Evolutionary conservation across 2,888 invertebrate species (phyloP).

Genomic region (Thera obeliscata): DNA sequence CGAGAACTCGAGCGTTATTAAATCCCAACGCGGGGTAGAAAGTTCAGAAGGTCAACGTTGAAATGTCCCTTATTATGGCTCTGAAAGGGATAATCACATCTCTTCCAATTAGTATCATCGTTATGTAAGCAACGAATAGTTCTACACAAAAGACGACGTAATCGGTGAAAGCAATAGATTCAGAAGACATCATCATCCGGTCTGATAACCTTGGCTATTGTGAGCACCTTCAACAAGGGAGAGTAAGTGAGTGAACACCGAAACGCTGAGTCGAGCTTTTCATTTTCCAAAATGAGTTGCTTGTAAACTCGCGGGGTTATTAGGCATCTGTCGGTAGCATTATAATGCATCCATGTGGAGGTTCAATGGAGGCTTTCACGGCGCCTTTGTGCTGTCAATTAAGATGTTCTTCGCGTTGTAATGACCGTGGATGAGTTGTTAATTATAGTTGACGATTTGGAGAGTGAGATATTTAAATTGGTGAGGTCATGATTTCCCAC

Average conservation of each 20-base stretch:
- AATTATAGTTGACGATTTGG: slow-evolving; percentile 61
- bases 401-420: slow-evolving; percentile 64
- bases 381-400: slow-evolving; percentile 74
- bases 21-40: slow-evolving; percentile 52
- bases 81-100: slow-evolving; percentile 50
- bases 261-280: slow-evolving; percentile 62
- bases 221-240: slow-evolving; percentile 69
- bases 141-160: slow-evolving; percentile 67
- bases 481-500: slow-evolving; percentile 48
- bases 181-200: slow-evolving; percentile 78
- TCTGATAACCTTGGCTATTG: slow-evolving; percentile 81
- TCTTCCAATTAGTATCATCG: slow-evolving; percentile 56
- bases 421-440: slow-evolving; percentile 61
- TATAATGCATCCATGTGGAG: slow-evolving; percentile 63
- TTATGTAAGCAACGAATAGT: slow-evolving; percentile 63
- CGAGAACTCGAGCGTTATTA: slow-evolving; percentile 47
- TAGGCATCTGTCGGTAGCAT: slow-evolving; percentile 71
- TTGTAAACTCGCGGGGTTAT: slow-evolving; percentile 62
- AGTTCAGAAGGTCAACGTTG: slow-evolving; percentile 47
- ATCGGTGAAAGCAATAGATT: slow-evolving; percentile 78
- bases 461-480: slow-evolving; percentile 46
- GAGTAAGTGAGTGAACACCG: slow-evolving; percentile 61
- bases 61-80: slow-evolving; percentile 48
- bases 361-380: slow-evolving; percentile 73
- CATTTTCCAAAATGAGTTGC: slow-evolving; percentile 81